Evolutionary conservation across 2,113 vertebrate species (phyloP).

Genomic region (Paramormyrops kingsleyae): DNA sequence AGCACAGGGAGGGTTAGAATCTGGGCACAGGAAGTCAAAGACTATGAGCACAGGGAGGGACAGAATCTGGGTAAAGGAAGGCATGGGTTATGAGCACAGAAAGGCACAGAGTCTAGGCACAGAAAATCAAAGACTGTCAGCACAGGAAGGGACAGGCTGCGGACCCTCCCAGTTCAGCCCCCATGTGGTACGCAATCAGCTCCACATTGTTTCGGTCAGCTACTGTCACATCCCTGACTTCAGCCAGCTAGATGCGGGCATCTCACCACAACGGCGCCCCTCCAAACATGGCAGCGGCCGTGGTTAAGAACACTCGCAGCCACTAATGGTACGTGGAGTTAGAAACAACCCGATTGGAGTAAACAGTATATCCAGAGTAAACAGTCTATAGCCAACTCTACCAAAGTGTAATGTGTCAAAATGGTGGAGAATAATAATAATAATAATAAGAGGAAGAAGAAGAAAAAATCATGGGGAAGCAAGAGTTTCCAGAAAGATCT

Average conservation of each 20-base stretch:
- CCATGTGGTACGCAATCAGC: neutral
- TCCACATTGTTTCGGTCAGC: neutral
- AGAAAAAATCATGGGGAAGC: neutral
- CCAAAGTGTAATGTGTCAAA: neutral
- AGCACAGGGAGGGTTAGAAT: neutral
- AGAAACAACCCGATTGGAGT: neutral
- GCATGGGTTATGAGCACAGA: neutral
- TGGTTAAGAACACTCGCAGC: neutral
- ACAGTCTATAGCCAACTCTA: neutral
- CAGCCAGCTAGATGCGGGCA: neutral
- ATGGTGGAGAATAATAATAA: neutral
- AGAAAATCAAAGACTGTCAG: neutral
- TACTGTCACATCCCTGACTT: neutral
- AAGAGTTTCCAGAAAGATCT: neutral
- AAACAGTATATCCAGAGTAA: neutral
- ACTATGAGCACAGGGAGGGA: neutral
- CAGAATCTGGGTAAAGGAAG: neutral
- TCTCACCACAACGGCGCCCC: neutral
- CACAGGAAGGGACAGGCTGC: neutral
- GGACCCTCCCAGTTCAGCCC: neutral
- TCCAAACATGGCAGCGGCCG: neutral
- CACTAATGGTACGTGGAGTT: neutral
- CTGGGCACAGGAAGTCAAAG: neutral
- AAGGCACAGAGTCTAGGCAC: neutral
- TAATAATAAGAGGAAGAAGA: neutral